Evolutionary conservation across 1,140 invertebrate species (phyloP).

Genomic region (Babylonia areolata): DNA sequence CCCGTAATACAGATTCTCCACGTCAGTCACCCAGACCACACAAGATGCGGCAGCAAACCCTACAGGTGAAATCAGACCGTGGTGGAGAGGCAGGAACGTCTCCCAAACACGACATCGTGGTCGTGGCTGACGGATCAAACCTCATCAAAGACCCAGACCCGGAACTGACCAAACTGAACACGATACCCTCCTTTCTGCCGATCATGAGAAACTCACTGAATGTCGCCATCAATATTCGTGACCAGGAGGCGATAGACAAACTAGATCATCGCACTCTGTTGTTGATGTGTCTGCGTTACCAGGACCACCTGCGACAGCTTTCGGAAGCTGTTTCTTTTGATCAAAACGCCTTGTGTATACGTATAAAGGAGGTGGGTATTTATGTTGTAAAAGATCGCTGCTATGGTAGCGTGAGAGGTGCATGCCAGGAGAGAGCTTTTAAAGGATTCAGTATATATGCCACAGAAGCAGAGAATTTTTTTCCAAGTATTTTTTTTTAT

Average conservation of each 20-base stretch:
- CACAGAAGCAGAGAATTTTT: not conserved
- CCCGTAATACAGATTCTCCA: constrained; percentile 71
- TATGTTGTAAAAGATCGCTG: too few species aligned
- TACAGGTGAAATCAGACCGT: constrained; percentile 73
- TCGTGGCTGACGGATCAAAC: constrained; percentile 85
- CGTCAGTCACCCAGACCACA: constrained; percentile 60
- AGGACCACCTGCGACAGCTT: constrained; percentile 85
- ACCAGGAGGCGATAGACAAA: constrained; percentile 91
- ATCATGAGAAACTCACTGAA: constrained; percentile 93
- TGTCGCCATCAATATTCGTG: constrained; percentile 85
- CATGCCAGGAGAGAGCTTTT: too few species aligned
- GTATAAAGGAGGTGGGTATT: constrained; percentile 84
- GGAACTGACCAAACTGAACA: constrained; percentile 86
- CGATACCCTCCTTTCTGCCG: constrained; percentile 92
- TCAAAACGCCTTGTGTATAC: constrained; percentile 83
- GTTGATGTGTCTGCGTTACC: constrained; percentile 83
- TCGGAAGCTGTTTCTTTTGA: constrained; percentile 84
- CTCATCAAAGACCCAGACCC: constrained; percentile 85
- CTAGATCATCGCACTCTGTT: constrained; percentile 80
- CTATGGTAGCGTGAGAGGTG: not conserved
- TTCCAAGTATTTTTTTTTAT: too few species aligned
- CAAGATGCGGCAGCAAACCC: constrained; percentile 81
- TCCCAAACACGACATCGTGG: constrained; percentile 82
- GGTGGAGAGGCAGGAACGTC: constrained; percentile 54
- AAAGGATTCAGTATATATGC: not conserved